These are phyloP conservation scores for Vombatus ursinus DNA, from an alignment of 2,113 vertebrate genomes.

Conservation along the genomic window DNA sequence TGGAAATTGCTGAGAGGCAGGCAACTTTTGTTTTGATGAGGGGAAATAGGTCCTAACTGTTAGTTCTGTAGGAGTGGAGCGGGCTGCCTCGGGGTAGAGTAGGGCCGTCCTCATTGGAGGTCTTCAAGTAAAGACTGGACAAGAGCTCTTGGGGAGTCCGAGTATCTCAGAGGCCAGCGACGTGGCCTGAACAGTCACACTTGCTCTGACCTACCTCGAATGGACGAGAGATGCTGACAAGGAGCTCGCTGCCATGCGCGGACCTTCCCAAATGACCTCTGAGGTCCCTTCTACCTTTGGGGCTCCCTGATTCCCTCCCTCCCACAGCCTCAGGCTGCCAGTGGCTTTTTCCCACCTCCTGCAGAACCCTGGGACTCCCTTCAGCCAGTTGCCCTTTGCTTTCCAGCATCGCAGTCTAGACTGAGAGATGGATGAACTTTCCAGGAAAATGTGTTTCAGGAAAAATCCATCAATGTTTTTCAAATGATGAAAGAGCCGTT, in stretches of 20 bases:
- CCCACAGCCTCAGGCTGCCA: too few relatives aligned
- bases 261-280: fast-evolving
- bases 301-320: background rate
- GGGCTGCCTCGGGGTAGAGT: background rate
- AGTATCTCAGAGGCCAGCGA: background rate
- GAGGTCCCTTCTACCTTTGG: background rate
- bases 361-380: background rate
- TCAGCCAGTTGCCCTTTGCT: too few relatives aligned
- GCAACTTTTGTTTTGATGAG: too few relatives aligned
- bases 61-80: background rate
- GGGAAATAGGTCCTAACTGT: too few relatives aligned
- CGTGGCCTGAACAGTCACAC: too few relatives aligned
- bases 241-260: background rate
- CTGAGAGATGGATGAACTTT: background rate
- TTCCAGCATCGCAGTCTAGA: too few relatives aligned
- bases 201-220: background rate
- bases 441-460: background rate
- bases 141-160: too few relatives aligned
- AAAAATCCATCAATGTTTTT: background rate
- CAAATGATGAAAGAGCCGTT: background rate
- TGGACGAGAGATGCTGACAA: background rate
- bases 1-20: background rate
- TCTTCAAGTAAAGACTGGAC: background rate
- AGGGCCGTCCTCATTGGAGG: background rate
- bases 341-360: background rate